These are phyloP conservation scores for Sardina pilchardus DNA, from an alignment of 2,113 vertebrate species.

Conservation along the genomic window DNA sequence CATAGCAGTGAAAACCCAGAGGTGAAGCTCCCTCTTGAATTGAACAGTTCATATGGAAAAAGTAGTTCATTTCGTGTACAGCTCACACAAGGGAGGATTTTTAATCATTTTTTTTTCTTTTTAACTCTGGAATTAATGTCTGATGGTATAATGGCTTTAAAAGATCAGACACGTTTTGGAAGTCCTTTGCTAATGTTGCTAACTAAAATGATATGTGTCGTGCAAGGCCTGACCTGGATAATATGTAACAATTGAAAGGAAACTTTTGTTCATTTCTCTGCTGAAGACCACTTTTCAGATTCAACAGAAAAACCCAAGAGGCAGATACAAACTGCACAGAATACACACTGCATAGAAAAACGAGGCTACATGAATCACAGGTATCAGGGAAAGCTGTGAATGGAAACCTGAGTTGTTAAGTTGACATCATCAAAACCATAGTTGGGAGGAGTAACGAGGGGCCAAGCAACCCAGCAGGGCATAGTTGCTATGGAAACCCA, in stretches of 20 bases:
- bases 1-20: constrained; percentile 48
- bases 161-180: neutral
- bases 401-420: no score
- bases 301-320: no score
- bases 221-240: constrained; percentile 3
- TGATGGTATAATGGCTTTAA: constrained; percentile 52
- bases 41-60: constrained; percentile 65
- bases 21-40: constrained; percentile 64
- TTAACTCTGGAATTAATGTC: constrained; percentile 62
- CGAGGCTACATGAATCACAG: no score
- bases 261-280: neutral
- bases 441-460: no score
- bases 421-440: no score
- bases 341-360: no score
- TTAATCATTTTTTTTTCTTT: constrained; percentile 45
- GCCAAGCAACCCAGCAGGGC: no score
- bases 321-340: neutral
- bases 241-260: neutral
- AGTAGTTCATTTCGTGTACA: constrained; percentile 61
- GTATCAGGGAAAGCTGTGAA: no score
- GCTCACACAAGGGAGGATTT: constrained; percentile 51
- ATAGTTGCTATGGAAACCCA: no score
- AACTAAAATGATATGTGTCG: neutral
- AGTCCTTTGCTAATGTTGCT: neutral
- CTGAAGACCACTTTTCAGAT: no score